Conservation (phyloP, 2,797 vertebrate genomes). For the Crenichthys baileyi region DNA sequence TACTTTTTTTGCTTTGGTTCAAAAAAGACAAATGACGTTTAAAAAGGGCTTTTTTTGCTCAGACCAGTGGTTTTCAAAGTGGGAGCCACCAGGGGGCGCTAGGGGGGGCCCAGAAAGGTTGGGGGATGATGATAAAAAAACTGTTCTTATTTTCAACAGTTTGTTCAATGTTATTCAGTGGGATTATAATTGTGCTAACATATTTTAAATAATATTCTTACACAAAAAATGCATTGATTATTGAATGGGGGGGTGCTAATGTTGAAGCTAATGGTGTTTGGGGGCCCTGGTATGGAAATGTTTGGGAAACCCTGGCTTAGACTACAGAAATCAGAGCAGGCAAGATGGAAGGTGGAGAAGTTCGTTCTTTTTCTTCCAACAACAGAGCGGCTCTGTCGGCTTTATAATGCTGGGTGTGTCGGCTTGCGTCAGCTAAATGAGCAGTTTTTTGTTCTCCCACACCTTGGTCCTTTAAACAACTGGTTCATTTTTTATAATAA, state of each 20-base stretch:
- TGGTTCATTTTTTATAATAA: not conserved
- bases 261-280: too few relatives aligned
- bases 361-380: not conserved
- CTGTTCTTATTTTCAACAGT: too few relatives aligned
- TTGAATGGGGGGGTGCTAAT: too few relatives aligned
- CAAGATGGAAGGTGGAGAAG: not conserved
- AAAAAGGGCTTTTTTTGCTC: not conserved
- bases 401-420: not conserved
- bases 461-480: not conserved
- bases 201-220: too few relatives aligned
- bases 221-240: too few relatives aligned
- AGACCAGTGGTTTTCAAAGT: not conserved
- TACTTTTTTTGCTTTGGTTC: not conserved
- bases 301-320: too few relatives aligned
- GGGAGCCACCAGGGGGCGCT: too few relatives aligned
- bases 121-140: too few relatives aligned
- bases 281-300: too few relatives aligned
- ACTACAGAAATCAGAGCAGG: not conserved
- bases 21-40: not conserved
- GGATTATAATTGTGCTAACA: too few relatives aligned
- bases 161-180: too few relatives aligned
- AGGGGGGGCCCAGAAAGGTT: too few relatives aligned
- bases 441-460: not conserved
- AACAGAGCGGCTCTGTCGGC: not conserved
- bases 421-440: not conserved